A percentile compares a stretch with the other conserved stretches of the same genome.
These are phyloP conservation scores for Cebidichthys violaceus DNA, from an alignment of 2,113 vertebrate species.

Conservation along the genomic window DNA sequence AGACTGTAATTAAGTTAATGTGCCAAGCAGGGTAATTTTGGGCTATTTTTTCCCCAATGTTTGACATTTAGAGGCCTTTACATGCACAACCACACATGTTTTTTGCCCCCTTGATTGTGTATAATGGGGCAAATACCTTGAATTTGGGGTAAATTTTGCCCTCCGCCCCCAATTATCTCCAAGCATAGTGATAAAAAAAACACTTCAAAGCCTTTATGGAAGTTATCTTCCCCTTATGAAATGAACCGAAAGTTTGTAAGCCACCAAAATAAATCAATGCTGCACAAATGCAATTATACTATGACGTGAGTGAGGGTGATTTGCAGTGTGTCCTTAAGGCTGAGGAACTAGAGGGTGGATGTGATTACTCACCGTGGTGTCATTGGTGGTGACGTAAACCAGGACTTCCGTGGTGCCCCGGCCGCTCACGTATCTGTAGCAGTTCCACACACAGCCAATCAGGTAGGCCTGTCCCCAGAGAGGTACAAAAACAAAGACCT, in stretches of 20 bases:
- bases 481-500: constrained; percentile 36
- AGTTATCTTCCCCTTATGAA: constrained; percentile 9
- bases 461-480: constrained; percentile 89
- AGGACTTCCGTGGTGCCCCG: constrained; percentile 92
- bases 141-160: neutral
- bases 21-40: neutral
- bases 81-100: neutral
- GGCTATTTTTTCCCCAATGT: neutral
- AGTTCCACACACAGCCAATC: constrained; percentile 99
- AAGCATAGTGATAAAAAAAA: neutral
- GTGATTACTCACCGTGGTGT: constrained; percentile 89
- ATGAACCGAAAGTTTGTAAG: constrained; percentile 14
- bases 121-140: neutral
- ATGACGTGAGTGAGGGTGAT: neutral
- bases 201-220: constrained; percentile 1
- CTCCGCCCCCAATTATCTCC: neutral
- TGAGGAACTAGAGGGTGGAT: neutral
- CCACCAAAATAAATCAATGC: neutral
- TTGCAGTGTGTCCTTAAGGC: constrained; percentile 23
- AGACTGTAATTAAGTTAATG: neutral
- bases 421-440: constrained; percentile 95
- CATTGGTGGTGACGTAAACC: constrained; percentile 95
- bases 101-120: neutral
- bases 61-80: neutral
- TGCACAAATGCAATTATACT: neutral